Percentiles rank a stretch among this genome's conserved stretches.
Conservation (phyloP, 2,888 invertebrate genomes). For the Aspidapion aeneum region DNA sequence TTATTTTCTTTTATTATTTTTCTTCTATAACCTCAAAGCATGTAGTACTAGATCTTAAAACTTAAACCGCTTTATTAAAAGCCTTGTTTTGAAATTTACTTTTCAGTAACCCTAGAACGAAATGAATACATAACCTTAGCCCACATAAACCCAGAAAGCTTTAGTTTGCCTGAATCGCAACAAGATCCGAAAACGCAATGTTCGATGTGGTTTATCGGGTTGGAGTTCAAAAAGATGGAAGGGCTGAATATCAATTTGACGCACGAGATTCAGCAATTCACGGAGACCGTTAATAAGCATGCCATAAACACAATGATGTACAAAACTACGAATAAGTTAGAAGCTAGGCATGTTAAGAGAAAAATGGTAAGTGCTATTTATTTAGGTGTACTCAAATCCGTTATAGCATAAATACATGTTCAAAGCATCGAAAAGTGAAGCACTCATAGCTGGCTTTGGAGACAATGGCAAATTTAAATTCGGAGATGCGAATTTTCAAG, state of each 20-base stretch:
- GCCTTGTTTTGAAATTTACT: too few relatives aligned
- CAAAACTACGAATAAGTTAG: conserved; percentile 73
- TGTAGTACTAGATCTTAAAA: too few relatives aligned
- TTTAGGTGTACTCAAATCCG: too few relatives aligned
- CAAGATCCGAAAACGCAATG: conserved; percentile 58
- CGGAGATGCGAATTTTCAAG: too few relatives aligned
- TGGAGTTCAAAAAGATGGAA: conserved; percentile 85
- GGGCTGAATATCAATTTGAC: conserved; percentile 87
- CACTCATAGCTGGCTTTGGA: too few relatives aligned
- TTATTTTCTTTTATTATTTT: too few relatives aligned
- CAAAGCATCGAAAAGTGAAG: too few relatives aligned
- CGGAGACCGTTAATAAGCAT: conserved; percentile 78
- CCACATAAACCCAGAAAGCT: conserved; percentile 94
- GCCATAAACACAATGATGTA: conserved; percentile 67
- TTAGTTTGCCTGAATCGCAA: conserved; percentile 52
- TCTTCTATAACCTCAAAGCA: too few relatives aligned
- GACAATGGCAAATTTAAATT: too few relatives aligned
- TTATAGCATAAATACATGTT: too few relatives aligned
- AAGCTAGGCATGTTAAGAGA: conserved; percentile 84
- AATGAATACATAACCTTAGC: conserved; percentile 90
- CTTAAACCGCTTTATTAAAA: too few relatives aligned
- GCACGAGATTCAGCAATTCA: conserved; percentile 87
- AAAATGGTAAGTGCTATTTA: conserved; percentile 43
- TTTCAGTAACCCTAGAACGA: conserved; percentile 76
- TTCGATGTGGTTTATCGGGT: conserved; percentile 97